Evolutionary conservation across 2,888 invertebrate species (phyloP).

Genomic region (Incurvaria masculella): DNA sequence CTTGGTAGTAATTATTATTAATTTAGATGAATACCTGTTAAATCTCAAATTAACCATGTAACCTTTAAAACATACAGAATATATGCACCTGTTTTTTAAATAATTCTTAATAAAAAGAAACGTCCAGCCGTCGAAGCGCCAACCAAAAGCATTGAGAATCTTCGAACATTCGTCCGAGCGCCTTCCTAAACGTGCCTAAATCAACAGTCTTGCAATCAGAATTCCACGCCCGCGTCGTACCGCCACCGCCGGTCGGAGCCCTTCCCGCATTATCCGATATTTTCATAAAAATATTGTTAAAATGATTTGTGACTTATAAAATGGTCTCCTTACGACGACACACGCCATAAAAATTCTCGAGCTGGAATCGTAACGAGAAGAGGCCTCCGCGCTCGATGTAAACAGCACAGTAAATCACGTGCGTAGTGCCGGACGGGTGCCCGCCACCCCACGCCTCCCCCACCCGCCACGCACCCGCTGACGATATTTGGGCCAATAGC

Average conservation of each 20-base stretch:
- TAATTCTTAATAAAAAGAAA: too few species aligned
- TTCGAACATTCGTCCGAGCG: too few species aligned
- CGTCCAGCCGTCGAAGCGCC: too few species aligned
- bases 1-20: too few species aligned
- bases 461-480: slow-evolving; percentile 29
- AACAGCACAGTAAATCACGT: slow-evolving; percentile 51
- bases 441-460: background rate
- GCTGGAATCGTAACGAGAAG: background rate
- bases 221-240: too few species aligned
- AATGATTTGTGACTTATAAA: slow-evolving; percentile 39
- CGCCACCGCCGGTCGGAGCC: background rate
- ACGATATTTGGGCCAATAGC: slow-evolving; percentile 55
- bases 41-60: too few species aligned
- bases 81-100: too few species aligned
- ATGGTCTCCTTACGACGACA: slow-evolving; percentile 37
- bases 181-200: too few species aligned
- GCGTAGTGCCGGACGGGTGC: slow-evolving; percentile 33
- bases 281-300: slow-evolving; percentile 36
- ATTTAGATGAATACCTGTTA: too few species aligned
- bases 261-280: slow-evolving; percentile 16
- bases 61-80: too few species aligned
- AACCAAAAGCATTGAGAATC: too few species aligned
- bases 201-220: too few species aligned
- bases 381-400: slow-evolving; percentile 27
- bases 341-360: slow-evolving; percentile 29